phyloP scores from a whole-genome alignment of 2,113 vertebrate species.

The Formicarius rufipectus region DNA sequence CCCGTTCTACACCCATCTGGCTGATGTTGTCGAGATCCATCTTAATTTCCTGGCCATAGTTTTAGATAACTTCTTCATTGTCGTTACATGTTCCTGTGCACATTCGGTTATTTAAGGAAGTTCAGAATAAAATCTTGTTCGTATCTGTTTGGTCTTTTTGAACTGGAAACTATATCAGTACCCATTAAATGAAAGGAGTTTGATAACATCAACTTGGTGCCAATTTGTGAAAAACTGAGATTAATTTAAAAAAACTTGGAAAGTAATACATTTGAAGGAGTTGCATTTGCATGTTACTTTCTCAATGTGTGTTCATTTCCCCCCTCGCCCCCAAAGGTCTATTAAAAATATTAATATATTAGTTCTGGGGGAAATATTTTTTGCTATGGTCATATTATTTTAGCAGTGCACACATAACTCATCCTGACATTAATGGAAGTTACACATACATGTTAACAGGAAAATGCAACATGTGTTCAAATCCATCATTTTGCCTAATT shows the following conservation, averaged over 20 bases:
- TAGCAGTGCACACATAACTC: constrained; percentile 12
- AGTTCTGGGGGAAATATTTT: constrained; percentile 20
- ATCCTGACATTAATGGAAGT: constrained; percentile 43
- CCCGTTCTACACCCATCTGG: constrained; percentile 54
- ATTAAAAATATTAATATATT: constrained; percentile 61
- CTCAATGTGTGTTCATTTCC: neutral
- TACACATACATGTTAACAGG: neutral
- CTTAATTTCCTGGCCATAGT: constrained; percentile 62
- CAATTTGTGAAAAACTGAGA: constrained; percentile 30
- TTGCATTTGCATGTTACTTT: neutral
- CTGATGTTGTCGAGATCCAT: constrained; percentile 37
- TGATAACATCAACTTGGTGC: constrained; percentile 15
- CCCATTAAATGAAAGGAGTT: constrained; percentile 31
- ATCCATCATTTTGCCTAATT: constrained; percentile 57
- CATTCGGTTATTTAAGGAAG: constrained; percentile 49
- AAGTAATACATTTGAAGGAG: constrained; percentile 1
- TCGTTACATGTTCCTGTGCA: constrained; percentile 3
- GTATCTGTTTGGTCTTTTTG: constrained; percentile 35
- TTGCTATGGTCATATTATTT: constrained; percentile 38
- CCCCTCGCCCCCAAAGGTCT: neutral
- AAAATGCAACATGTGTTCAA: constrained; percentile 41
- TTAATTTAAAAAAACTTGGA: constrained; percentile 35
- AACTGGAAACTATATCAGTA: constrained; percentile 35
- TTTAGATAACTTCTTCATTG: constrained; percentile 51
- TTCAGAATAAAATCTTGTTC: constrained; percentile 47